phyloP scores from a whole-genome alignment of 2,113 vertebrate genomes.

The Clarias gariepinus region DNA sequence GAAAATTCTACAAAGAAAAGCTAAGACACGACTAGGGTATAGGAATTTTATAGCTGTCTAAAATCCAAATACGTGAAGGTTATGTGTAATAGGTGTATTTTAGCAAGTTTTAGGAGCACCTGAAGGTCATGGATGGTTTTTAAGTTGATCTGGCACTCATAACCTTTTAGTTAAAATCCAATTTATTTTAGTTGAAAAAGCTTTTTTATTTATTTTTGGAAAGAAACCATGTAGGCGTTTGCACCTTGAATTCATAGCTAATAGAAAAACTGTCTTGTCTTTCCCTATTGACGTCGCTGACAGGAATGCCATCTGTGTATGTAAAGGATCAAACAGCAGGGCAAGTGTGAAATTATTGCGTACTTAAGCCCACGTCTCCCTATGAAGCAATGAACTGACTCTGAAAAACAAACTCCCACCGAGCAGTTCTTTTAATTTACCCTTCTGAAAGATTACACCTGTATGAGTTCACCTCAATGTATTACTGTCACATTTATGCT shows the following conservation, averaged over 20 bases:
- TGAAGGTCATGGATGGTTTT: background rate
- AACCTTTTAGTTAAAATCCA: slow-evolving; percentile 1
- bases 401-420: background rate
- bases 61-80: background rate
- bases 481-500: background rate
- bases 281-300: slow-evolving; percentile 35
- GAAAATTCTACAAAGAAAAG: background rate
- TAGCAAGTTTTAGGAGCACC: background rate
- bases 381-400: slow-evolving; percentile 1
- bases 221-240: slow-evolving; percentile 21
- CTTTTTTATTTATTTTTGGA: background rate
- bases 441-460: background rate
- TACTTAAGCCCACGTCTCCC: slow-evolving; percentile 7
- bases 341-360: slow-evolving; percentile 22
- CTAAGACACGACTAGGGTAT: background rate
- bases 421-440: slow-evolving; percentile 2
- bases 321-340: slow-evolving; percentile 18
- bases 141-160: slow-evolving; percentile 10
- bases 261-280: slow-evolving; percentile 29
- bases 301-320: slow-evolving; percentile 41
- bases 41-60: background rate
- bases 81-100: background rate
- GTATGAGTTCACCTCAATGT: background rate
- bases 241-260: background rate
- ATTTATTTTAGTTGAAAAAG: slow-evolving; percentile 13